Conservation (phyloP, 2,797 vertebrate species). For the Morelia viridis region DNA sequence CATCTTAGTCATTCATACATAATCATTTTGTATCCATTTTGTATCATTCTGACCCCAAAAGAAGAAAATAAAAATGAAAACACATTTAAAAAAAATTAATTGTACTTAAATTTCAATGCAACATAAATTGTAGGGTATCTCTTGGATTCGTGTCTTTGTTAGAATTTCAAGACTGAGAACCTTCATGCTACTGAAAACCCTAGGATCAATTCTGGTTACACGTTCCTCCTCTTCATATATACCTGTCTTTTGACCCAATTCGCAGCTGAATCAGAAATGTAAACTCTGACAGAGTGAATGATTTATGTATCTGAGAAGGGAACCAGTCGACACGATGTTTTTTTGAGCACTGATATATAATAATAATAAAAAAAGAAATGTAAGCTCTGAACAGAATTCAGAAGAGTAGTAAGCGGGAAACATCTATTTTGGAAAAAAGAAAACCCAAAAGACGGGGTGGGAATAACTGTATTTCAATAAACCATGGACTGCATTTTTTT, state of each 20-base stretch:
- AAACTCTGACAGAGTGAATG: too few species aligned
- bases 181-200: neutral
- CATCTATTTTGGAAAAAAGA: slow-evolving; percentile 5
- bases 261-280: neutral
- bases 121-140: neutral
- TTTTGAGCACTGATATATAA: too few species aligned
- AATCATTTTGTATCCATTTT: neutral
- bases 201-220: neutral
- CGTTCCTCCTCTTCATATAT: neutral
- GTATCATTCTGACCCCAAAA: neutral
- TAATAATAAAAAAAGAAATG: neutral
- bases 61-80: neutral
- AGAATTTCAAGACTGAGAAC: neutral
- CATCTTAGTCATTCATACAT: neutral
- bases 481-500: slow-evolving; percentile 3
- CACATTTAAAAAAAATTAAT: neutral
- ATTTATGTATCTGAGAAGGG: too few species aligned
- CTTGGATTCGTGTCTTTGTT: neutral
- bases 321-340: too few species aligned
- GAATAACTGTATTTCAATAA: slow-evolving; percentile 24
- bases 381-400: neutral
- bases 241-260: neutral
- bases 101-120: neutral
- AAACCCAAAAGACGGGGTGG: neutral
- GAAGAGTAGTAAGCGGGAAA: neutral